A percentile compares a stretch with the other conserved stretches of the same genome.
phyloP scores from a whole-genome alignment of 2,888 invertebrate genomes.

The Iphiclides podalirius region DNA sequence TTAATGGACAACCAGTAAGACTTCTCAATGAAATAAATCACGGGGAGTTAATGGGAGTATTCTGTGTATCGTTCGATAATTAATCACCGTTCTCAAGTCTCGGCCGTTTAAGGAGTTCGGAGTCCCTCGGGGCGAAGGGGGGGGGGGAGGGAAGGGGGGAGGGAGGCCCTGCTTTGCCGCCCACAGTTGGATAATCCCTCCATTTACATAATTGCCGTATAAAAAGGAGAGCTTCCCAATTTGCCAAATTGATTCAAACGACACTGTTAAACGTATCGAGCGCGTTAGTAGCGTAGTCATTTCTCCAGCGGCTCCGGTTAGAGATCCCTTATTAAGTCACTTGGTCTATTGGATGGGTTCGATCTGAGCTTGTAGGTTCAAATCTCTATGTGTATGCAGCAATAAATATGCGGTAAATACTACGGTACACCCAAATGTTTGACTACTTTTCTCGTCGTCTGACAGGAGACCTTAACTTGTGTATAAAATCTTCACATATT shows the following conservation, averaged over 20 bases:
- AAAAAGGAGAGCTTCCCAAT: slow-evolving; percentile 79
- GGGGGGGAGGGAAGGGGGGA: slow-evolving; percentile 50
- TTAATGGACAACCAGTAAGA: slow-evolving; percentile 54
- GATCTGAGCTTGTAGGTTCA: too few species aligned
- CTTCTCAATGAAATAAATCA: slow-evolving; percentile 71
- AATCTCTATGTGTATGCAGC: too few species aligned
- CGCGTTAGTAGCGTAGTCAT: slow-evolving; percentile 40
- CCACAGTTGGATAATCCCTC: slow-evolving; percentile 75
- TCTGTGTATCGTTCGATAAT: slow-evolving; percentile 53
- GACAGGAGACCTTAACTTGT: too few species aligned
- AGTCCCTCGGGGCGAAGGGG: slow-evolving; percentile 63
- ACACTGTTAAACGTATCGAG: slow-evolving; percentile 57
- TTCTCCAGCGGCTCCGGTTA: slow-evolving; percentile 18
- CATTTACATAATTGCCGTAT: slow-evolving; percentile 81
- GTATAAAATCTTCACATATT: too few species aligned
- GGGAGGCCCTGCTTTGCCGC: slow-evolving; percentile 69
- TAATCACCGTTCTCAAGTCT: slow-evolving; percentile 73
- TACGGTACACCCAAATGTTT: too few species aligned
- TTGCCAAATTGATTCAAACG: slow-evolving; percentile 78
- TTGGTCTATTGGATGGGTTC: too few species aligned
- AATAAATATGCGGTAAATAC: too few species aligned
- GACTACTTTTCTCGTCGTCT: too few species aligned
- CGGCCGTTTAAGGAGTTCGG: slow-evolving; percentile 58
- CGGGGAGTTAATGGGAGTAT: slow-evolving; percentile 51
- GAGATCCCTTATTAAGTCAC: slow-evolving; percentile 18